These are phyloP conservation scores for Drosophila austrosaltans DNA, from an alignment of 2,888 invertebrate species.

Conservation along the genomic window DNA sequence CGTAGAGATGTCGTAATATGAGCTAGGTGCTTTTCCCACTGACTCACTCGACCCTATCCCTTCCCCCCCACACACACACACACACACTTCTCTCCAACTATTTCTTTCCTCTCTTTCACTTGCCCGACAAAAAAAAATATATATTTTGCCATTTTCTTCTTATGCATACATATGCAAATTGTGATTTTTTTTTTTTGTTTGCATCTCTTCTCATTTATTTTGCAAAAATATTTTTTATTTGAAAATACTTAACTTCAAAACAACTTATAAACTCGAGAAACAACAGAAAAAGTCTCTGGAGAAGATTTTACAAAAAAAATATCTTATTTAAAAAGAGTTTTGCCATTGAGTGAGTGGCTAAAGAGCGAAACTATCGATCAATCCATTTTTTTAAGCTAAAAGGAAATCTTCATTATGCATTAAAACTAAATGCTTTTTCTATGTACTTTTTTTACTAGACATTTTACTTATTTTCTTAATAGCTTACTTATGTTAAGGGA, in stretches of 20 bases:
- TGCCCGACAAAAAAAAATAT: conserved; percentile 25
- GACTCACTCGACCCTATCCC: conserved; percentile 4
- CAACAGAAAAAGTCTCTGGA: neutral
- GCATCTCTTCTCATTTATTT: conserved; percentile 48
- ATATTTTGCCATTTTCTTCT: conserved; percentile 31
- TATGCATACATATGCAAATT: conserved; percentile 65
- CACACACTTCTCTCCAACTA: conserved; percentile 7
- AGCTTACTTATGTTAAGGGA: no score
- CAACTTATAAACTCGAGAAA: neutral
- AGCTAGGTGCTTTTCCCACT: conserved; percentile 44
- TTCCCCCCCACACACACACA: neutral
- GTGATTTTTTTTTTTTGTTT: conserved; percentile 25
- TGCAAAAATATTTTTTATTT: conserved; percentile 68
- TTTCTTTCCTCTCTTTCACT: conserved; percentile 37
- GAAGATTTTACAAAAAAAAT: neutral
- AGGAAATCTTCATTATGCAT: no score
- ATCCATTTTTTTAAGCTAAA: no score
- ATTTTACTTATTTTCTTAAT: no score
- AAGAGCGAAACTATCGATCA: no score
- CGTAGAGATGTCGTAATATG: conserved; percentile 55
- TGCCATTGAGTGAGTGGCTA: no score
- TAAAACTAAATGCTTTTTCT: no score
- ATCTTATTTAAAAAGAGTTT: neutral
- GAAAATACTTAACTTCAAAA: conserved; percentile 23
- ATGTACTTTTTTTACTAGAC: no score